Conservation (phyloP, 1,140 invertebrate species). For the Polypedilum pembai region DNA sequence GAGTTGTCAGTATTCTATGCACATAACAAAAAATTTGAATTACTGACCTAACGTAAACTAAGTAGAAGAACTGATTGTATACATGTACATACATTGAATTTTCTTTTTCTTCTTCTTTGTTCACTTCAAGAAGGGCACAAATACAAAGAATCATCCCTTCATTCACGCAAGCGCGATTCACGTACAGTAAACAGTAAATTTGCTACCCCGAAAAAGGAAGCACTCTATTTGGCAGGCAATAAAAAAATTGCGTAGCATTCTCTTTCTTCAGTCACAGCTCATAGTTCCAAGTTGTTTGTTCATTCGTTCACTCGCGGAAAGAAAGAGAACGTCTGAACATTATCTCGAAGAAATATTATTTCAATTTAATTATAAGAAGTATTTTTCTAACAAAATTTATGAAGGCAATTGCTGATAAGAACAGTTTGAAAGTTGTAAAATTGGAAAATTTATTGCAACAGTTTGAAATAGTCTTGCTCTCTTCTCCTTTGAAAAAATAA, state of each 20-base stretch:
- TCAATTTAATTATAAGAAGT: background rate
- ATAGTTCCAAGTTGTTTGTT: background rate
- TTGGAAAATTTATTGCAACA: background rate
- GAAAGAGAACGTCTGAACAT: background rate
- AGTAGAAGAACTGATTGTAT: too few species aligned
- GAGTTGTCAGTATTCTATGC: too few species aligned
- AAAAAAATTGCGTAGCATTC: slow-evolving; percentile 2
- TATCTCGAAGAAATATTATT: background rate
- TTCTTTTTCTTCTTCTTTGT: too few species aligned
- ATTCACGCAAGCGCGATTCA: background rate
- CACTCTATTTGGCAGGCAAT: background rate
- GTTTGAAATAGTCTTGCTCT: background rate
- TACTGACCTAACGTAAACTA: background rate
- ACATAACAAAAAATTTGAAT: background rate
- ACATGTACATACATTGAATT: too few species aligned
- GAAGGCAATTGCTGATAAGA: background rate
- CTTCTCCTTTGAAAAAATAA: too few species aligned
- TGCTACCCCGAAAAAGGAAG: background rate
- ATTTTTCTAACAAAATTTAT: background rate
- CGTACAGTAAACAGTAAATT: too few species aligned
- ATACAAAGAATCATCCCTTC: background rate
- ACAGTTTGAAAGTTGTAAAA: background rate
- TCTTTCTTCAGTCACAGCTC: background rate
- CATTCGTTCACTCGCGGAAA: background rate
- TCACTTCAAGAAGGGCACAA: too few species aligned